phyloP scores from a whole-genome alignment of 2,113 vertebrate species.

The Erythrocercus mccallii region DNA sequence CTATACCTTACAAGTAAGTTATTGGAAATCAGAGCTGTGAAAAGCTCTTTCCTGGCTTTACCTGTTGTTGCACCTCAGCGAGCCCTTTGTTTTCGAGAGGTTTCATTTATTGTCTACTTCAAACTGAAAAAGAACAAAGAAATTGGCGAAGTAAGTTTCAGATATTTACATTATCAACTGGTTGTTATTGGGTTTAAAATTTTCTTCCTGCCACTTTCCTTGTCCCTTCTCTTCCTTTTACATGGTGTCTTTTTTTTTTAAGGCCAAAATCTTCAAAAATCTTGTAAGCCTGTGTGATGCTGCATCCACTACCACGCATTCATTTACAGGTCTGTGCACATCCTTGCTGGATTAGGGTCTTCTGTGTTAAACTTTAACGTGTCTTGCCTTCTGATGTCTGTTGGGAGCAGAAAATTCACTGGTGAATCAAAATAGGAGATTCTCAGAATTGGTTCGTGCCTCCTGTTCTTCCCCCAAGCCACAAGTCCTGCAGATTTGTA shows the following conservation, averaged over 20 bases:
- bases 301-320: not conserved
- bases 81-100: not conserved
- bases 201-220: not conserved
- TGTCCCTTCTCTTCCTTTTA: not conserved
- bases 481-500: not conserved
- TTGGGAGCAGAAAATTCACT: not conserved
- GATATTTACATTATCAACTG: not conserved
- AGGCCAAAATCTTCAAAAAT: not conserved
- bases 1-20: constrained; percentile 36
- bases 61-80: not conserved
- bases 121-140: constrained; percentile 25
- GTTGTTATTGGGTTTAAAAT: not conserved
- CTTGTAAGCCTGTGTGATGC: not conserved
- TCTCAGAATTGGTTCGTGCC: accelerated
- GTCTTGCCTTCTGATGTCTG: not conserved
- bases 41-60: constrained; percentile 23
- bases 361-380: not conserved
- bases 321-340: not conserved
- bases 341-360: not conserved
- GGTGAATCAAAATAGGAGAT: not conserved
- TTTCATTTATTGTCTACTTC: not conserved
- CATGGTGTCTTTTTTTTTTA: not conserved
- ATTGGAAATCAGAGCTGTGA: constrained; percentile 53
- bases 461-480: not conserved
- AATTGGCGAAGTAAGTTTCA: not conserved